Conservation (phyloP, 2,113 vertebrate genomes). For the Motacilla tschutschensis region DNA sequence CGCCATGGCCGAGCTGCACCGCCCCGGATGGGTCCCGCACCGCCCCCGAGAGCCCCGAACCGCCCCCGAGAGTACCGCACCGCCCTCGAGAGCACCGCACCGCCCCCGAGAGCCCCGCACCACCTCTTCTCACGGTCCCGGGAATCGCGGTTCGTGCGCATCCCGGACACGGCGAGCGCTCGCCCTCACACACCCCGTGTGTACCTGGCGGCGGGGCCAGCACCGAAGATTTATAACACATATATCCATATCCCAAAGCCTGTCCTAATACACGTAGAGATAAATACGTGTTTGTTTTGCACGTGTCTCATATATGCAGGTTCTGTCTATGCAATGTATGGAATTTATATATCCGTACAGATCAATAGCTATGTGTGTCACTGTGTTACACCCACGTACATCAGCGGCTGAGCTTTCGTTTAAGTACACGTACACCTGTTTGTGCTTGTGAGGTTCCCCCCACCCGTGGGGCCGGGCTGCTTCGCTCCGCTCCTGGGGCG, state of each 20-base stretch:
- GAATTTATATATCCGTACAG: fast-evolving
- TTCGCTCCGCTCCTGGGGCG: not conserved
- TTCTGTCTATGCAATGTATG: not conserved
- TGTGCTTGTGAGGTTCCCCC: not conserved
- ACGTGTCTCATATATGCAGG: fast-evolving
- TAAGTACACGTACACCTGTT: not conserved
- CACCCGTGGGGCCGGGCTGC: not conserved
- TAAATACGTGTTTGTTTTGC: fast-evolving
- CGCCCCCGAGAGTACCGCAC: not conserved
- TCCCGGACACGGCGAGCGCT: not conserved
- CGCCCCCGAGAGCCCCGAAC: fast-evolving
- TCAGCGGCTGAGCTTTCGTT: fast-evolving
- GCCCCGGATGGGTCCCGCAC: not conserved
- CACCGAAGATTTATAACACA: not conserved
- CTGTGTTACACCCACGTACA: too few relatives aligned
- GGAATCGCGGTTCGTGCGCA: fast-evolving
- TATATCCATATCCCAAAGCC: not conserved
- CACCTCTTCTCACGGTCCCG: not conserved
- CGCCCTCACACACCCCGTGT: fast-evolving
- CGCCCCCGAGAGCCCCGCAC: not conserved
- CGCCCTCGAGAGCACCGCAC: not conserved
- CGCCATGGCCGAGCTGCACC: not conserved
- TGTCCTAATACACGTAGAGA: fast-evolving
- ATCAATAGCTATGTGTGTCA: fast-evolving
- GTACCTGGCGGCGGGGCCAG: not conserved